Evolutionary conservation across 2,797 vertebrate species (phyloP).

Genomic region (Odontamblyopus lacepedii): DNA sequence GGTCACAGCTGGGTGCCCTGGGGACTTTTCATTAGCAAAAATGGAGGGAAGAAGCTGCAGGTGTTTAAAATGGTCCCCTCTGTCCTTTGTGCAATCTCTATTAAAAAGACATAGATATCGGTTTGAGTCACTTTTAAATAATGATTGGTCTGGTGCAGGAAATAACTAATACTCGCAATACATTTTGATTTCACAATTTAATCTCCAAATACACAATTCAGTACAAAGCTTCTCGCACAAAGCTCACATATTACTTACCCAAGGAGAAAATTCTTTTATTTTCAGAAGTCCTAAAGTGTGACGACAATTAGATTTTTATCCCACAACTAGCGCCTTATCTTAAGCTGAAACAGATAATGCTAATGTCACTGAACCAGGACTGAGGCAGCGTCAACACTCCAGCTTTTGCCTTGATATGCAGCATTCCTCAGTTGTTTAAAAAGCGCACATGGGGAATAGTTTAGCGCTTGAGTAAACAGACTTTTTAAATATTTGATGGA

Average conservation of each 20-base stretch:
- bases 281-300: conserved; percentile 5
- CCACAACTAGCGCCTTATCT: conserved; percentile 38
- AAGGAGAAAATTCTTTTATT: neutral
- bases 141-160: neutral
- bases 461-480: conserved; percentile 49
- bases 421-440: conserved; percentile 51
- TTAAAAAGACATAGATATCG: conserved; percentile 1
- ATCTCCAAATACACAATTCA: neutral
- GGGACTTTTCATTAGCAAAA: conserved; percentile 60
- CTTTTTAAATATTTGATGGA: conserved; percentile 42
- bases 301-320: conserved; percentile 10
- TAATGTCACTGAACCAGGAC: conserved; percentile 42
- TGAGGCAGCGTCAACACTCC: conserved; percentile 44
- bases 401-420: conserved; percentile 27
- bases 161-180: neutral
- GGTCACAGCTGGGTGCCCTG: conserved; percentile 73
- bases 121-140: neutral
- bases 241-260: neutral
- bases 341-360: conserved; percentile 43
- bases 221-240: neutral
- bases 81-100: conserved; percentile 27
- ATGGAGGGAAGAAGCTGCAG: conserved; percentile 63
- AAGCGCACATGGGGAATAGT: conserved; percentile 50
- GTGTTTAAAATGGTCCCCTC: conserved; percentile 43
- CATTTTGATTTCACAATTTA: neutral